Evolutionary conservation across 2,888 invertebrate genomes (phyloP).

Genomic region (Meteorus cinctellus): DNA sequence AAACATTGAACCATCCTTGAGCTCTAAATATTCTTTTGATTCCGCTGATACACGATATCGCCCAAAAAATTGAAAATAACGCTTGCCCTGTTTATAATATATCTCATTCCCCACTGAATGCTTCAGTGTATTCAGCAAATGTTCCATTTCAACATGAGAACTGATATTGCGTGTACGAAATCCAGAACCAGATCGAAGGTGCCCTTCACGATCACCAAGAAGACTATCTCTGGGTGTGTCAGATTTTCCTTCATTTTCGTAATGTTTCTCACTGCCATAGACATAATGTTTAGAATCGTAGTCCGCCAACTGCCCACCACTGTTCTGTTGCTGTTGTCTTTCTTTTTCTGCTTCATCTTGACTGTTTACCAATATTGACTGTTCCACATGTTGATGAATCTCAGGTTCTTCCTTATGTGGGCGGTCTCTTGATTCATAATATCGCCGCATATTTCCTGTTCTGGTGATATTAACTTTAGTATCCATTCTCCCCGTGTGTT

Average conservation of each 20-base stretch:
- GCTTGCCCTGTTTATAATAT: slow-evolving; percentile 55
- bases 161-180: slow-evolving; percentile 57
- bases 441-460: slow-evolving; percentile 43
- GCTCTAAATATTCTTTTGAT: slow-evolving; percentile 61
- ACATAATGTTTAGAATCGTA: slow-evolving; percentile 49
- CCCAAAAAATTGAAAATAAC: slow-evolving; percentile 62
- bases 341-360: slow-evolving; percentile 48
- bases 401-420: slow-evolving; percentile 39
- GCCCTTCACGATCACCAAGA: slow-evolving; percentile 62
- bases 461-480: slow-evolving; percentile 42
- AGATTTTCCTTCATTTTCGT: slow-evolving; percentile 47
- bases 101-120: slow-evolving; percentile 56
- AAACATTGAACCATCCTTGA: slow-evolving; percentile 61
- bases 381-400: slow-evolving; percentile 48
- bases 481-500: slow-evolving; percentile 37
- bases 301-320: not conserved
- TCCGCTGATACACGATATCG: slow-evolving; percentile 58
- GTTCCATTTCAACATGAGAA: slow-evolving; percentile 57
- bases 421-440: slow-evolving; percentile 31
- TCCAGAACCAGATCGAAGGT: slow-evolving; percentile 56
- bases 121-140: slow-evolving; percentile 57
- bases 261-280: slow-evolving; percentile 60
- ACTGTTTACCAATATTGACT: slow-evolving; percentile 51
- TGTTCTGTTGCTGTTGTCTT: slow-evolving; percentile 43
- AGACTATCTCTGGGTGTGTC: slow-evolving; percentile 47